Evolutionary conservation across 2,888 invertebrate species (phyloP), one percentile per base, ranked within the genome.

Genomic region (Conops quadrifasciatus): DNA sequence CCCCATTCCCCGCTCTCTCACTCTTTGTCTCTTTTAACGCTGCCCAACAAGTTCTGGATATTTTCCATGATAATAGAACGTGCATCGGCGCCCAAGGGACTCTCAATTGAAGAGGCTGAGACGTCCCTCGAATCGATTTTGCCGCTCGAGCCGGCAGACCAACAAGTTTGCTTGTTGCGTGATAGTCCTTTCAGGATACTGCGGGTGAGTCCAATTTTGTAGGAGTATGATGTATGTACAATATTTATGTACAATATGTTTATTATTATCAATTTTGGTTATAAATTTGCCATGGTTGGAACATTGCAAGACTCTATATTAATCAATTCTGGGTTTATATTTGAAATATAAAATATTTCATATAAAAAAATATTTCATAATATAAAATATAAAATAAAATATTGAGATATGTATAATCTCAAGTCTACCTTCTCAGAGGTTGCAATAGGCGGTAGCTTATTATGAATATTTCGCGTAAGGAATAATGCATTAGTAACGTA

Each of bases 121-220:
- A 80, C 80, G 28, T 79, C 79, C 62, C 74, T 84, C 69, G 85
- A 84, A 75, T 80, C 84, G 68, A 82, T 82, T 71, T 67, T 82
- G 63, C 79, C 80, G 88, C 73, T 78, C 3, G 84, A 82, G 59
- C 77, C 79, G 24, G 71, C 74, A 2, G 76, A 69, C n/a, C 83
- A 82, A 63, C 79, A 91, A 65, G 90, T 94, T 5, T 94, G 94
- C 79, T 87, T 92, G 16, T 88, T 94, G 78, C 89, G 90, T 49
- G 93, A 94, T 80, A 94, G 84, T 74, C 85, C 86, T 58, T 85
- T 80, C 75, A 80, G 85, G 71, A 85, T 85, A 80, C 77, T 85
- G 64, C 79, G 85, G 82, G 85, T 85, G 76, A 85, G 85, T 88
- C 21, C 13, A 11, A 53, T 11, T 21, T 53, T 53, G 53, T 28